phyloP scores from a whole-genome alignment of 2,113 vertebrate genomes.

The Gallinago undulata region DNA sequence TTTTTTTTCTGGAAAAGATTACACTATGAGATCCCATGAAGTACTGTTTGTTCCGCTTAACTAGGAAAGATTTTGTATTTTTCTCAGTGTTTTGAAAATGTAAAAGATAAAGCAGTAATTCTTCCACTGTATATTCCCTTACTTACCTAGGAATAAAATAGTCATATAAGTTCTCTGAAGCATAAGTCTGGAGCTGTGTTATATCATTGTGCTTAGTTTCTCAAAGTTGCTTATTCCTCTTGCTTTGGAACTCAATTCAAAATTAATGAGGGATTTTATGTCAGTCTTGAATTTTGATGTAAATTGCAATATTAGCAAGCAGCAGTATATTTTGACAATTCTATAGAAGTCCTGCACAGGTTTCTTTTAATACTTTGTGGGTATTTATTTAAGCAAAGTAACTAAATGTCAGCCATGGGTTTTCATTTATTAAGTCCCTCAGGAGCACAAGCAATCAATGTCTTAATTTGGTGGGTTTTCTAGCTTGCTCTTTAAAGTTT shows the following conservation, averaged over 20 bases:
- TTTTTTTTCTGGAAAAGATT: background rate
- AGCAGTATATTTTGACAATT: background rate
- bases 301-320: background rate
- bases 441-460: background rate
- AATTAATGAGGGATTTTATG: background rate
- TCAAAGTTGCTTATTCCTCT: background rate
- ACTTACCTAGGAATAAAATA: background rate
- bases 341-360: background rate
- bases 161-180: background rate
- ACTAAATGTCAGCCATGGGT: background rate
- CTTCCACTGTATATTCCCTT: background rate
- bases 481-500: background rate
- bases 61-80: background rate
- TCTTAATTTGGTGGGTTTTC: background rate
- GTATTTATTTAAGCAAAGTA: background rate
- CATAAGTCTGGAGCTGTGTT: background rate
- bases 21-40: background rate
- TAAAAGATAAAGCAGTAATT: background rate
- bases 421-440: background rate
- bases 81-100: background rate
- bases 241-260: background rate
- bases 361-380: background rate
- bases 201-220: background rate
- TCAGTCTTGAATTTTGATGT: background rate
- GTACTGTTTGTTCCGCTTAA: background rate